Percentiles rank a stretch among this genome's conserved stretches.
phyloP scores from a whole-genome alignment of 1,140 invertebrate species.

The Homarus americanus region DNA sequence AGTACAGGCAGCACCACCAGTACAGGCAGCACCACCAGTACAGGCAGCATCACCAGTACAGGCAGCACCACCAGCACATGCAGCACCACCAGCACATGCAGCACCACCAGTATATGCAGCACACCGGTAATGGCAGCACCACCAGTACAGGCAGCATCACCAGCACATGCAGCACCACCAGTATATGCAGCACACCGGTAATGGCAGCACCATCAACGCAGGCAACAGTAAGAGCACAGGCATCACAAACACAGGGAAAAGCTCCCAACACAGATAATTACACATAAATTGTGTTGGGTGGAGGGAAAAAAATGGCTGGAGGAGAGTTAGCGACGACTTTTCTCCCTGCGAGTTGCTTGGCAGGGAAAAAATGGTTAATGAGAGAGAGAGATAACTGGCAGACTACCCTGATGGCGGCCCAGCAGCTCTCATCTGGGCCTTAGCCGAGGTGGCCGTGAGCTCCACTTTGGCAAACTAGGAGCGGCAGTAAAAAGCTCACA shows the following conservation, averaged over 20 bases:
- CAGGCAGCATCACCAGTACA: neutral
- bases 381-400: neutral
- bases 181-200: neutral
- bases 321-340: neutral
- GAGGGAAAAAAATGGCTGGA: neutral
- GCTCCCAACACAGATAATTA: neutral
- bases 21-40: neutral
- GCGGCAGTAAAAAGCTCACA: too few relatives aligned
- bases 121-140: neutral
- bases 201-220: neutral
- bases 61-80: neutral
- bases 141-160: neutral
- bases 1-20: neutral
- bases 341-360: conserved; percentile 1
- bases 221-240: neutral
- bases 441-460: too few relatives aligned
- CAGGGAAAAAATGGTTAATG: neutral
- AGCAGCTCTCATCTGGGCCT: too few relatives aligned
- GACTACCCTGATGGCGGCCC: neutral
- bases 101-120: neutral
- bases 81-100: neutral
- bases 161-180: neutral
- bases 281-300: neutral
- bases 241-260: neutral
- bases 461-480: too few relatives aligned